Evolutionary conservation across 2,113 vertebrate species (phyloP).

Genomic region (Carlito syrichta): DNA sequence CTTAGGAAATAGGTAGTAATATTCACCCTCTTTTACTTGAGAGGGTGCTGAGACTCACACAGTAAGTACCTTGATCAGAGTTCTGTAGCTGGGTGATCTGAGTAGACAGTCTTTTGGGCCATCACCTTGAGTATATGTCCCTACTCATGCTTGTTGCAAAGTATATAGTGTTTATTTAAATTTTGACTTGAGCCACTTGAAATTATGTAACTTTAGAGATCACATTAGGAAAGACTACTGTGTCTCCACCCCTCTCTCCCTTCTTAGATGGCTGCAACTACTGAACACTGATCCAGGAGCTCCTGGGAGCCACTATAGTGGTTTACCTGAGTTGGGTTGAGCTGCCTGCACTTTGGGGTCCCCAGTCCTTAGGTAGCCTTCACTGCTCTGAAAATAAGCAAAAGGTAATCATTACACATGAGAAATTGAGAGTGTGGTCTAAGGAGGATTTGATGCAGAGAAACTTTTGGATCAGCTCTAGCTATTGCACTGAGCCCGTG

Average conservation of each 20-base stretch:
- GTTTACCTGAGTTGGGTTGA: background rate
- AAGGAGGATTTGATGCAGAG: background rate
- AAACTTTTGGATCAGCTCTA: rapidly evolving
- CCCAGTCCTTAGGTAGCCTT: rapidly evolving
- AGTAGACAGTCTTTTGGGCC: background rate
- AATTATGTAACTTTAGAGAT: rapidly evolving
- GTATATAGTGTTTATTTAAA: background rate
- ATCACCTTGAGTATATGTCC: background rate
- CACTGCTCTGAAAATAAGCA: background rate
- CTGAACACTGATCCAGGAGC: rapidly evolving
- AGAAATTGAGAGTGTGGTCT: background rate
- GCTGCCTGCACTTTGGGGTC: no score
- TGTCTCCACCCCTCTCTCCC: background rate
- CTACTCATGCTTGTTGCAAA: background rate
- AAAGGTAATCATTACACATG: background rate
- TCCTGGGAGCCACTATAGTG: no score
- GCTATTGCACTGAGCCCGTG: no score
- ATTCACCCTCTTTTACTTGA: rapidly evolving
- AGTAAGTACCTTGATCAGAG: background rate
- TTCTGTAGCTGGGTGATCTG: background rate
- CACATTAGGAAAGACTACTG: rapidly evolving
- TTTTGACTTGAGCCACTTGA: background rate
- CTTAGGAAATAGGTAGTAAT: background rate
- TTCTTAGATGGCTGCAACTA: background rate
- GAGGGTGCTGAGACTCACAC: background rate